Evolutionary conservation across 2,888 invertebrate species (phyloP).

Genomic region (Hydriomena furcata): DNA sequence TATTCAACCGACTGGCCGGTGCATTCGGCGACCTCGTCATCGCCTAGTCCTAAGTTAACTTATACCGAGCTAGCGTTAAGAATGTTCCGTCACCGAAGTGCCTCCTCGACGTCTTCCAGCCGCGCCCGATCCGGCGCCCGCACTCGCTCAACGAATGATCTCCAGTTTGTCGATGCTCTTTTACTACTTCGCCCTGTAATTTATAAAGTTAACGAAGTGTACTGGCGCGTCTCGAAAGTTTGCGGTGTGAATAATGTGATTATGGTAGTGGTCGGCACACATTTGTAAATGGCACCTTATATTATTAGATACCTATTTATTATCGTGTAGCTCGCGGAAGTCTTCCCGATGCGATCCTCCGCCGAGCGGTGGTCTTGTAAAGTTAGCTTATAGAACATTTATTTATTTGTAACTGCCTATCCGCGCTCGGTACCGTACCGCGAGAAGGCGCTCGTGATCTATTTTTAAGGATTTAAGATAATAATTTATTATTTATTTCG

Average conservation of each 20-base stretch:
- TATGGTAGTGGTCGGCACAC: conserved; percentile 78
- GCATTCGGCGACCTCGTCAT: conserved; percentile 79
- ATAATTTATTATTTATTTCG: conserved; percentile 84
- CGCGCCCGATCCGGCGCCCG: conserved; percentile 58
- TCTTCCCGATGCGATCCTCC: conserved; percentile 81
- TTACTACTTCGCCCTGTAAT: conserved; percentile 74
- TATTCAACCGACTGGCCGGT: conserved; percentile 85
- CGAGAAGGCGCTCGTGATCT: conserved; percentile 84
- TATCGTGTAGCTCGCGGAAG: conserved; percentile 81
- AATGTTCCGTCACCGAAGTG: conserved; percentile 78
- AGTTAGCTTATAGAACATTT: conserved; percentile 82
- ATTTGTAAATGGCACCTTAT: conserved; percentile 82
- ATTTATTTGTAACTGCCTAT: conserved; percentile 82
- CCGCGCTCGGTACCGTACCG: conserved; percentile 82
- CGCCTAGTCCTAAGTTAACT: conserved; percentile 78
- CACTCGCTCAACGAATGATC: conserved; percentile 83
- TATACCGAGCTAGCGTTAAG: conserved; percentile 76
- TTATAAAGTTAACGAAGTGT: conserved; percentile 75
- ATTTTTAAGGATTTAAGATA: conserved; percentile 83
- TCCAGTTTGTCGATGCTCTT: conserved; percentile 79
- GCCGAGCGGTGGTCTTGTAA: conserved; percentile 83
- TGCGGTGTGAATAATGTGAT: conserved; percentile 80
- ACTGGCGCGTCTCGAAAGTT: conserved; percentile 82
- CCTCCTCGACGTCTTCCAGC: conserved; percentile 80
- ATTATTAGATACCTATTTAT: conserved; percentile 74